Percentiles rank a stretch among this genome's conserved stretches.
Conservation (phyloP, 2,888 invertebrate genomes). For the Xylota sylvarum region DNA sequence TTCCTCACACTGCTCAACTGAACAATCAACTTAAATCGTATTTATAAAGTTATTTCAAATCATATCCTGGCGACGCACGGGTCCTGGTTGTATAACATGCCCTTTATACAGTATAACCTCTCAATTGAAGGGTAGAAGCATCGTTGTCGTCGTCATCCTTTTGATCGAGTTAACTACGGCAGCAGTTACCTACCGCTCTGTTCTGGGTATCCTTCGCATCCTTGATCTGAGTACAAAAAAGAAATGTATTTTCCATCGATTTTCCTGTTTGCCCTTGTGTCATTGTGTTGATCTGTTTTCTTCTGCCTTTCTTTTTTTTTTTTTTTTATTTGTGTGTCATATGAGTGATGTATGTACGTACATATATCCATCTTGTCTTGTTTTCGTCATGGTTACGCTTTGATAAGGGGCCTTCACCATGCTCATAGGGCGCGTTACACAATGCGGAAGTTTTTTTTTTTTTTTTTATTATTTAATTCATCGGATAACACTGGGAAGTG, state of each 20-base stretch:
- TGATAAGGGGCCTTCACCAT: conserved; percentile 31
- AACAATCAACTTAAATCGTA: conserved; percentile 38
- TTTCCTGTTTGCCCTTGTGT: conserved; percentile 22
- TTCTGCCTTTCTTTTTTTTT: background rate
- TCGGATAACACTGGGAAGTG: background rate
- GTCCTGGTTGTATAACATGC: background rate
- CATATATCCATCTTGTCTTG: conserved; percentile 57
- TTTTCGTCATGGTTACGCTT: conserved; percentile 56
- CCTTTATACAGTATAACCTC: conserved; percentile 21
- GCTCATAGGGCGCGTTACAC: background rate
- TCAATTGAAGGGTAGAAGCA: conserved; percentile 25
- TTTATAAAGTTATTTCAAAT: conserved; percentile 54
- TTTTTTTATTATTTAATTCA: conserved; percentile 8
- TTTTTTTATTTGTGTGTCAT: background rate
- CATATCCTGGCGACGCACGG: conserved; percentile 47
- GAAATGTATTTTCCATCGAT: conserved; percentile 47
- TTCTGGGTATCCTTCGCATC: background rate
- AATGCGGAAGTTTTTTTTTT: conserved; percentile 8
- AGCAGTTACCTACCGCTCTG: conserved; percentile 13
- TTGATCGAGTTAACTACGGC: conserved; percentile 54
- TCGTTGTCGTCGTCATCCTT: background rate
- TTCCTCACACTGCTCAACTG: background rate
- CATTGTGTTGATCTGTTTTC: conserved; percentile 35
- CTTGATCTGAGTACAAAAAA: conserved; percentile 19
- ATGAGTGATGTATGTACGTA: conserved; percentile 61